Base-by-base conservation (phyloP, 2,888 invertebrate genomes). In the Metellina segmentata region DNA sequence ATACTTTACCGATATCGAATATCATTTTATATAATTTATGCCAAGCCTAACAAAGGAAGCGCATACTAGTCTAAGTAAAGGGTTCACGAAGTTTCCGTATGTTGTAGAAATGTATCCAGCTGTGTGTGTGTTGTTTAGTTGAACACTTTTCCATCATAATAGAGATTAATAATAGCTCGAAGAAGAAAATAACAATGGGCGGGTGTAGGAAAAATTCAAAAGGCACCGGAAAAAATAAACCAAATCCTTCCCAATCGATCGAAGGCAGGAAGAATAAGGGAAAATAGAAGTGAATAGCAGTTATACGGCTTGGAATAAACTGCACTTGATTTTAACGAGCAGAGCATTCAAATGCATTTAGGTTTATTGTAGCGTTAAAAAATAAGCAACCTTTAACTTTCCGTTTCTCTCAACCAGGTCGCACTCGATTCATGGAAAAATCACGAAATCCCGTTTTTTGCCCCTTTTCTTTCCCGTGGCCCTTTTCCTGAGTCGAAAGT, bases 341-440 rank as follows among this genome's bases (percentile, higher is more conserved):
- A 87, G 72, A 78, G 71, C 82, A 87, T 82, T 91, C 86, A 91
- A 81, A 87, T 91, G 91, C 78, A 86, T 90, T 90, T 90, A 53
- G 81, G 86, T 86, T 91, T 87, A 91, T 91, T 82, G 82, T 86
- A 91, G 86, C 91, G 91, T 91, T 91, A 86, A 86, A 85, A 91
- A 91, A 91, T 91, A 91, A 91, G 91, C 81, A 91, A 91, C 82
- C 82, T 87, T 91, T 91, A 81, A 91, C 91, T 91, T 91, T 90
- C 81, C 79, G 52, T 85, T 88, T 89, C 89, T 81, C 69, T 75
- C 77, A 82, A 69, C 75, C 85, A 85, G 75, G 86, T 82, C 81
- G 19, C 78, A 70, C 85, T 81, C 78, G 81, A 91, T 87, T 87
- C 86, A 48, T n/a, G 87, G 34, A 82, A 90, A 85, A 91, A 91